A percentile compares a stretch with the other conserved stretches of the same genome.
phyloP scores from a whole-genome alignment of 2,888 invertebrate genomes.

The Eustalomyia histrio region DNA sequence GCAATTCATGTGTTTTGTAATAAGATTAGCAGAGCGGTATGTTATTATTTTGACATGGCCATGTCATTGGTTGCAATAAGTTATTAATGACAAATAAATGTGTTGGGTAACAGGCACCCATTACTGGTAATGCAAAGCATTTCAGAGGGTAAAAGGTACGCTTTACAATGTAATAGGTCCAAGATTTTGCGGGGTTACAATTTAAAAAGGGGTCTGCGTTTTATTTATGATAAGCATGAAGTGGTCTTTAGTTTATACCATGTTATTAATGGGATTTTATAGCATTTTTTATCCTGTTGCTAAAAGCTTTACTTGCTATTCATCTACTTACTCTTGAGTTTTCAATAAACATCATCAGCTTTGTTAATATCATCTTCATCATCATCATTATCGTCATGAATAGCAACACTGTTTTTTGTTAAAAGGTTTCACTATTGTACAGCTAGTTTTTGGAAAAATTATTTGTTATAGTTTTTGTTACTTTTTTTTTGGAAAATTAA shows the following conservation, averaged over 20 bases:
- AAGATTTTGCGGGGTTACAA: too few relatives aligned
- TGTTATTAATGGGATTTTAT: conserved; percentile 54
- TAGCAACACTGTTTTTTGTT: conserved; percentile 4
- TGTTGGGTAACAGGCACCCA: too few relatives aligned
- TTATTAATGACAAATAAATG: too few relatives aligned
- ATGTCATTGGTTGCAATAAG: too few relatives aligned
- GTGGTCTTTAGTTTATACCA: conserved; percentile 24
- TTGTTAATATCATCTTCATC: neutral
- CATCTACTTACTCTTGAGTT: conserved; percentile 15
- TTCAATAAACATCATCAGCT: conserved; percentile 14
- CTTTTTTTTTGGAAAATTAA: neutral
- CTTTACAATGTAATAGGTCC: too few relatives aligned
- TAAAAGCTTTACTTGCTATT: conserved; percentile 36
- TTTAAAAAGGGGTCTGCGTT: conserved; percentile 1
- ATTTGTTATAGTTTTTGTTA: neutral
- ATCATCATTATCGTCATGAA: conserved; percentile 2
- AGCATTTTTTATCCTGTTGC: conserved; percentile 26
- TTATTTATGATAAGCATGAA: conserved; percentile 40
- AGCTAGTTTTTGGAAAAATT: neutral
- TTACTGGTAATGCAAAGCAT: too few relatives aligned
- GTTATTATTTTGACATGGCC: too few relatives aligned
- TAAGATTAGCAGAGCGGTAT: too few relatives aligned
- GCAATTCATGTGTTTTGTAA: too few relatives aligned
- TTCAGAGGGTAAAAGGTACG: too few relatives aligned
- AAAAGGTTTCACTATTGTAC: conserved; percentile 7